Conservation (phyloP, 2,888 invertebrate species). For the Salticus scenicus region DNA sequence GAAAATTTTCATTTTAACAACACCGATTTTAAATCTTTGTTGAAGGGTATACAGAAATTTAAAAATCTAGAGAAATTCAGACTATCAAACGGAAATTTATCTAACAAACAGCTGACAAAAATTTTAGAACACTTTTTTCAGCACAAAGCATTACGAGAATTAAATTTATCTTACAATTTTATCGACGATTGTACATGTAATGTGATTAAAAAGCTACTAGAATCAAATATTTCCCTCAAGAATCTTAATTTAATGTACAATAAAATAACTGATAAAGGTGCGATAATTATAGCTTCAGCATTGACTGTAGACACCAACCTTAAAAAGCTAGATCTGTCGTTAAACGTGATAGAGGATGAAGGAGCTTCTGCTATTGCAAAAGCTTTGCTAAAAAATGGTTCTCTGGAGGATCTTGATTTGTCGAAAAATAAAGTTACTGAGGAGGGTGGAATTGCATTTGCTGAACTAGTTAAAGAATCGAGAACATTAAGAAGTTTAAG, state of each 20-base stretch:
- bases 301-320: constrained; percentile 14
- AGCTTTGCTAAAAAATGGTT: not conserved
- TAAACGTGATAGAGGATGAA: constrained; percentile 38
- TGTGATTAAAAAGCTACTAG: constrained; percentile 10
- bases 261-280: constrained; percentile 21
- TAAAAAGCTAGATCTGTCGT: constrained; percentile 25
- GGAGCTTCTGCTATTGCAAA: constrained; percentile 30
- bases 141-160: not conserved
- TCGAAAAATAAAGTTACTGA: constrained; percentile 26
- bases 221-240: constrained; percentile 20
- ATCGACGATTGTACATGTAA: constrained; percentile 16
- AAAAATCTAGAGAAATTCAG: constrained; percentile 26
- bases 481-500: constrained; percentile 19
- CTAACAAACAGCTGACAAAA: constrained; percentile 6
- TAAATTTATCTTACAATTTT: constrained; percentile 42
- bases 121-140: not conserved
- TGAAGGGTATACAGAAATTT: constrained; percentile 2
- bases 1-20: not conserved
- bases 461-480: not conserved
- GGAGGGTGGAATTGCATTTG: constrained; percentile 15
- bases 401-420: constrained; percentile 25
- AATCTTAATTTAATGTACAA: constrained; percentile 24
- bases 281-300: constrained; percentile 23
- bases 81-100: constrained; percentile 15
- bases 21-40: constrained; percentile 37